phyloP scores from a whole-genome alignment of 2,888 invertebrate species.

The Pheosia gnoma region DNA sequence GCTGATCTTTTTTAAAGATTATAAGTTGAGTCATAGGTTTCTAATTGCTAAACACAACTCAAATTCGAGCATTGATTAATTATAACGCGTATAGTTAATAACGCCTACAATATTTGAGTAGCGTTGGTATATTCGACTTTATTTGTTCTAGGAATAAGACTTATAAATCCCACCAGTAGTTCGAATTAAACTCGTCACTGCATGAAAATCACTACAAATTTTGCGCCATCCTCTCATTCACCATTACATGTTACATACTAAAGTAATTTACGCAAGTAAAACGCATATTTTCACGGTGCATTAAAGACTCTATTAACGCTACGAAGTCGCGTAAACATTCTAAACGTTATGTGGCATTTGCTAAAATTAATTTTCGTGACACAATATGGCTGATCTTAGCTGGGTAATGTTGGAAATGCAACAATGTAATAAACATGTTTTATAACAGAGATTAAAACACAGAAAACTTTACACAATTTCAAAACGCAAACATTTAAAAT shows the following conservation, averaged over 20 bases:
- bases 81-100: no score
- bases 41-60: no score
- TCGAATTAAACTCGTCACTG: no score
- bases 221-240: not conserved
- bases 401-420: not conserved
- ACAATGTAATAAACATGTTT: not conserved
- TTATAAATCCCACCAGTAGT: no score
- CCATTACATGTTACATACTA: not conserved
- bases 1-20: no score
- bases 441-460: not conserved
- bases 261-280: slow-evolving; percentile 20
- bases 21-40: no score
- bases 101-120: no score
- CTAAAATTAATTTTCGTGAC: slow-evolving; percentile 4
- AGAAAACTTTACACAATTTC: not conserved
- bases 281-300: slow-evolving; percentile 28
- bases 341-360: slow-evolving; percentile 19
- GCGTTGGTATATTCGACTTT: no score
- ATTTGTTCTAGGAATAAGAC: no score
- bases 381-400: not conserved
- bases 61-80: no score
- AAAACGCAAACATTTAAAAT: not conserved
- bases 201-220: not conserved
- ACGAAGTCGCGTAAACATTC: slow-evolving; percentile 21
- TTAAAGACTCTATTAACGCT: slow-evolving; percentile 44